A percentile compares a stretch with the other conserved stretches of the same genome.
These are phyloP conservation scores for Drosophila saltans DNA, from an alignment of 1,140 invertebrate species.

Conservation along the genomic window DNA sequence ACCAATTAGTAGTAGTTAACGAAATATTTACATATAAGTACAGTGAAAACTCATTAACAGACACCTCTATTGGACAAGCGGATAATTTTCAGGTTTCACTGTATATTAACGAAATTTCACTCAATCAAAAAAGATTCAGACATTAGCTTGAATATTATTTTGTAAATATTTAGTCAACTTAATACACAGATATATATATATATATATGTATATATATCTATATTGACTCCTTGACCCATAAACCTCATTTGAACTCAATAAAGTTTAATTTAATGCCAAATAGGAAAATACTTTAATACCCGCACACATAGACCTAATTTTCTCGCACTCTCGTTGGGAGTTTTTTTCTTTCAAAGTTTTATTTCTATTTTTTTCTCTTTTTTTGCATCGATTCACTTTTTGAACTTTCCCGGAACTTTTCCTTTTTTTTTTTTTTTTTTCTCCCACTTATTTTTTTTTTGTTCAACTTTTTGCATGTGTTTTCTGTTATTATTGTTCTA, in stretches of 20 bases:
- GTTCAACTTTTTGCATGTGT: slow-evolving; percentile 20
- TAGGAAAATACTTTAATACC: slow-evolving; percentile 7
- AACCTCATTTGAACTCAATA: slow-evolving; percentile 4
- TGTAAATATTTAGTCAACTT: too few species aligned
- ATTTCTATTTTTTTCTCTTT: neutral
- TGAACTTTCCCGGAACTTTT: slow-evolving; percentile 53
- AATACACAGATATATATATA: too few species aligned
- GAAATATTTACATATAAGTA: too few species aligned
- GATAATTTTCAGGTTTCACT: too few species aligned
- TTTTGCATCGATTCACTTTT: slow-evolving; percentile 38
- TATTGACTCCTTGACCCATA: neutral
- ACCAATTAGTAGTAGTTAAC: too few species aligned
- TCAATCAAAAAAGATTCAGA: too few species aligned
- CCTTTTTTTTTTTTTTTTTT: slow-evolving; percentile 23
- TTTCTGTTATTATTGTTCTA: slow-evolving; percentile 29
- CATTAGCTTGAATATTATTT: too few species aligned
- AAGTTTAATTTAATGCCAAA: slow-evolving; percentile 12
- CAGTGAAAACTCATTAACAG: too few species aligned
- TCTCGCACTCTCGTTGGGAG: neutral
- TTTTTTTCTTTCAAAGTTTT: neutral
- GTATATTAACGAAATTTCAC: too few species aligned
- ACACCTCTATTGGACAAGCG: too few species aligned
- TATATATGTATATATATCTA: too few species aligned
- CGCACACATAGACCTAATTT: slow-evolving; percentile 8
- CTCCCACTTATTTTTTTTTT: slow-evolving; percentile 9